Conservation (phyloP, 2,797 vertebrate species). For the Rhinogobio ventralis region DNA sequence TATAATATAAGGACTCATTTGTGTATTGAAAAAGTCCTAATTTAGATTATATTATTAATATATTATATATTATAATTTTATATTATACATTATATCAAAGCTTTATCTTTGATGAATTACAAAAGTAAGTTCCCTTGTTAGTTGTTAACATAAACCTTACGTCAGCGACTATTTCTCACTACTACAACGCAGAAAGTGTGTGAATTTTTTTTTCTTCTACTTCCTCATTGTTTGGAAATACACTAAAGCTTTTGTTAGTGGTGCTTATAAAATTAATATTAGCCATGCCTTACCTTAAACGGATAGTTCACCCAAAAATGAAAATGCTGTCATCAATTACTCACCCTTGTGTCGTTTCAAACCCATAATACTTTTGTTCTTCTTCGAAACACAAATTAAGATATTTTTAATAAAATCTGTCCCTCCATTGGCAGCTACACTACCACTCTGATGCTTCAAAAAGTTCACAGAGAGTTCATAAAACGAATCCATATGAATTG, state of each 20-base stretch:
- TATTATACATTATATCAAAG: conserved; percentile 20
- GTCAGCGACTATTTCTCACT: neutral
- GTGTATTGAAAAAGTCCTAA: conserved; percentile 5
- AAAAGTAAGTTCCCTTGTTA: neutral
- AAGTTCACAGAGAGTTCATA: too few species aligned
- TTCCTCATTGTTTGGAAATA: conserved; percentile 6
- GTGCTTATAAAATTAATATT: neutral
- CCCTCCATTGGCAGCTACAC: too few species aligned
- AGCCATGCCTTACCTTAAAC: neutral
- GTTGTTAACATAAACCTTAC: conserved; percentile 9
- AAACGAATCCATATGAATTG: too few species aligned
- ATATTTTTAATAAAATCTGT: too few species aligned
- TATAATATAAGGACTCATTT: conserved; percentile 18
- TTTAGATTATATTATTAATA: too few species aligned
- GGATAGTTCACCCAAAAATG: neutral
- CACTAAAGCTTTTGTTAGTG: neutral
- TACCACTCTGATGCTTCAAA: too few species aligned
- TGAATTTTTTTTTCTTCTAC: neutral
- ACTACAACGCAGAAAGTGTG: conserved; percentile 13
- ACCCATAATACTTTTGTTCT: too few species aligned
- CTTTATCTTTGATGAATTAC: conserved; percentile 13
- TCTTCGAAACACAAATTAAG: too few species aligned
- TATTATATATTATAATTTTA: too few species aligned
- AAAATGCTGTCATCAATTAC: neutral
- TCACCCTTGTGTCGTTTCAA: too few species aligned